These are phyloP conservation scores for Halcyon chelicuti DNA, from an alignment of 2,797 vertebrate genomes.

Conservation along the genomic window DNA sequence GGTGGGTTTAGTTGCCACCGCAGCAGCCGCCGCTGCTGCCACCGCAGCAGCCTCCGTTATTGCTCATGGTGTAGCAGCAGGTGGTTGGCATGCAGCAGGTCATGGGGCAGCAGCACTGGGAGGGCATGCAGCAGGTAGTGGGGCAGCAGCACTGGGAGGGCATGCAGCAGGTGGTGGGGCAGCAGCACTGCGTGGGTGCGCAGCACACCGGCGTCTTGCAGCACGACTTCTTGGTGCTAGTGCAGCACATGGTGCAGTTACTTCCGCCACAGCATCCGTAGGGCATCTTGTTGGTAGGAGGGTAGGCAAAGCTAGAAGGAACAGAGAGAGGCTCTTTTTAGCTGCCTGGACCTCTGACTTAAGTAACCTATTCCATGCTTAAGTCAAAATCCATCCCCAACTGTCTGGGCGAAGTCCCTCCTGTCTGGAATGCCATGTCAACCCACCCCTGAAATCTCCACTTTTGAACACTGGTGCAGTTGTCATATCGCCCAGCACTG, in stretches of 20 bases:
- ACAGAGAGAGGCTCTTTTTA: neutral
- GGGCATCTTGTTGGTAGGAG: neutral
- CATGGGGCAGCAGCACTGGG: neutral
- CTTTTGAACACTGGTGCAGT: accelerated
- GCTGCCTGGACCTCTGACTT: neutral
- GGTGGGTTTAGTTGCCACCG: neutral
- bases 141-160: neutral
- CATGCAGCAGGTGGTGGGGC: neutral
- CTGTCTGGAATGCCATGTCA: neutral
- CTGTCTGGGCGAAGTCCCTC: neutral
- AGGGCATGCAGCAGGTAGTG: neutral
- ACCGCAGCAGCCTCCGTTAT: neutral
- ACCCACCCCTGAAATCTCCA: neutral
- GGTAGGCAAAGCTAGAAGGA: slow-evolving; percentile 14
- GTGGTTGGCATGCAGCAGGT: neutral
- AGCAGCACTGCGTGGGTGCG: neutral
- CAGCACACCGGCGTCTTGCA: neutral
- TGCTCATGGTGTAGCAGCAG: slow-evolving; percentile 5
- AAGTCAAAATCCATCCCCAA: neutral
- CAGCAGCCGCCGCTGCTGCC: neutral
- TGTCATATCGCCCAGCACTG: neutral
- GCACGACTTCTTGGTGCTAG: neutral
- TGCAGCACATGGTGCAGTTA: neutral
- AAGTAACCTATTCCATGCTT: neutral
- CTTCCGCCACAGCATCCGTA: neutral